Conservation (phyloP, 2,113 vertebrate genomes). For the Sphyrna mokarran region DNA sequence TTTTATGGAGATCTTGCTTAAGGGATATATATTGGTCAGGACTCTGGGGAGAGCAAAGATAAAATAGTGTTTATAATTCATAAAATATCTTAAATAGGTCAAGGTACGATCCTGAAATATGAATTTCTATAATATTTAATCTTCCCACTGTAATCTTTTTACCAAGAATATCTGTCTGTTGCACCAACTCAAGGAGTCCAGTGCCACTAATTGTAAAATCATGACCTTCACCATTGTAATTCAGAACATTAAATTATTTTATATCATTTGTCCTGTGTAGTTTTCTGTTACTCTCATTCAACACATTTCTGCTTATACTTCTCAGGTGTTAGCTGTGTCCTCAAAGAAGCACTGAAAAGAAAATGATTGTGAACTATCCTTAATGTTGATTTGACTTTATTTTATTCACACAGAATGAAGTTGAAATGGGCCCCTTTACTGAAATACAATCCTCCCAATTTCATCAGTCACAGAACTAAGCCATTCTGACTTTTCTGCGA, state of each 20-base stretch:
- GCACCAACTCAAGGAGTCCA: not conserved
- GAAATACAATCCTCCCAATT: not conserved
- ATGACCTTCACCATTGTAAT: not conserved
- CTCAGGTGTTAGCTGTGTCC: too few species aligned
- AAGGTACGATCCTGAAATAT: not conserved
- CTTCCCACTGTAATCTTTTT: not conserved
- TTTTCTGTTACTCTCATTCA: not conserved
- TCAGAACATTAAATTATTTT: not conserved
- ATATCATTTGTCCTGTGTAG: not conserved
- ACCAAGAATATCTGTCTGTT: not conserved
- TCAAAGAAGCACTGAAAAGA: too few species aligned
- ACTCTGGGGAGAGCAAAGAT: not conserved
- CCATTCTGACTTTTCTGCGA: not conserved
- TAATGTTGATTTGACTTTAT: not conserved
- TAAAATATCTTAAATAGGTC: not conserved
- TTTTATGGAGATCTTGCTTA: not conserved
- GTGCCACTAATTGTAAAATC: not conserved
- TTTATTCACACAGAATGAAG: not conserved
- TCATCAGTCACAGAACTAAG: not conserved
- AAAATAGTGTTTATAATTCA: not conserved
- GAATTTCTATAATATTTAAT: not conserved
- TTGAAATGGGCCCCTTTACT: not conserved
- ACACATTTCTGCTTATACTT: too few species aligned
- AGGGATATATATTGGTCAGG: not conserved
- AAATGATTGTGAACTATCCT: too few species aligned